Percentiles rank a stretch among this genome's conserved stretches.
These are phyloP conservation scores for Hydrozoanthus gracilis DNA, from an alignment of 92 coral and sea anemone genomes.

Conservation along the genomic window DNA sequence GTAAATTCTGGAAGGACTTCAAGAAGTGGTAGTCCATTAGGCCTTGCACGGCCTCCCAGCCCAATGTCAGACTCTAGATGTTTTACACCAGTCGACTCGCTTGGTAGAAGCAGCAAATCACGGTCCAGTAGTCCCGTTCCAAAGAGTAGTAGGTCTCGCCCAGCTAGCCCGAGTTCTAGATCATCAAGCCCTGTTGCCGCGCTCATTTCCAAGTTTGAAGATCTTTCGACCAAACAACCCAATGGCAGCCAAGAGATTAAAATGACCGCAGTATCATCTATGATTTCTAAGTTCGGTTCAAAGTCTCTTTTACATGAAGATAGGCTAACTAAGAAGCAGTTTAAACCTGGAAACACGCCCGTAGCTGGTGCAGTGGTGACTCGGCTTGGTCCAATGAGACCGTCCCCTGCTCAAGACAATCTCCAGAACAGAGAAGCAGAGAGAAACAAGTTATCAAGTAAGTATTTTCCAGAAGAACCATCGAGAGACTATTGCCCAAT, in stretches of 20 bases:
- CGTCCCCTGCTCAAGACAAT: slow-evolving; percentile 58
- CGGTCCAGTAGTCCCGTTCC: slow-evolving; percentile 46
- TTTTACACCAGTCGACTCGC: slow-evolving; percentile 55
- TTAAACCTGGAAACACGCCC: slow-evolving; percentile 52
- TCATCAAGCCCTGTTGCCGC: slow-evolving; percentile 78
- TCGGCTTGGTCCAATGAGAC: slow-evolving; percentile 73
- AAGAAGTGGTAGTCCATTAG: slow-evolving; percentile 3
- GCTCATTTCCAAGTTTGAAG: slow-evolving; percentile 79
- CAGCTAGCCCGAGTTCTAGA: slow-evolving; percentile 78
- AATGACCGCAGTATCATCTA: slow-evolving; percentile 73
- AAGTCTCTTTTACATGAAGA: slow-evolving; percentile 80
- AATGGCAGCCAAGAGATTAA: slow-evolving; percentile 44
- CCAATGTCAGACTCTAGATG: neutral
- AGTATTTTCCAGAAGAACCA: slow-evolving; percentile 31
- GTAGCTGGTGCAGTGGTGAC: neutral
- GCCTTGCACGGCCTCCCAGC: neutral
- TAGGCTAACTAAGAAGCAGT: slow-evolving; percentile 71
- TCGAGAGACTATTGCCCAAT: neutral
- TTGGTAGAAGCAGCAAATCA: neutral
- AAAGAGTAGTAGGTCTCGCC: slow-evolving; percentile 44
- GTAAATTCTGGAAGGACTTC: neutral
- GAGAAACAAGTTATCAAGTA: slow-evolving; percentile 11
- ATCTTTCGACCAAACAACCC: slow-evolving; percentile 54
- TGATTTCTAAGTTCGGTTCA: slow-evolving; percentile 78
- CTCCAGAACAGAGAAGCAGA: neutral